Evolutionary conservation across 2,113 vertebrate genomes (phyloP).

Genomic region (Mesoclemmys tuberculata): DNA sequence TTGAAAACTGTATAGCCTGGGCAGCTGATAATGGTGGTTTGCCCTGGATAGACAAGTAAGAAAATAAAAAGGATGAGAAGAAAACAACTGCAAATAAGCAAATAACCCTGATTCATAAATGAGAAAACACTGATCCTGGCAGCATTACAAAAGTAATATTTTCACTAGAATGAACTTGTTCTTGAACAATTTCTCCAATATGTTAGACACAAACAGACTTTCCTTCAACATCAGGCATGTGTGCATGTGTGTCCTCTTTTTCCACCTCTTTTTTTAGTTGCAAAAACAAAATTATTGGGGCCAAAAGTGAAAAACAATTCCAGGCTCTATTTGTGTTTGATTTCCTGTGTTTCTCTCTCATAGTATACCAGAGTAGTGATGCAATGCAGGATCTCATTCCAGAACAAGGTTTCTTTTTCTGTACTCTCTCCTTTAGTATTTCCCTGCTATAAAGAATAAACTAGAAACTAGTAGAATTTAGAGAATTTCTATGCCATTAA

Average conservation of each 20-base stretch:
- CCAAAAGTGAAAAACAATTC: slow-evolving; percentile 16
- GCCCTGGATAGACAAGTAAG: slow-evolving; percentile 48
- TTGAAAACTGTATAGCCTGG: slow-evolving; percentile 34
- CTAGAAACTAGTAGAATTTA: slow-evolving; percentile 1
- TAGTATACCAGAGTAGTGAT: slow-evolving; percentile 43
- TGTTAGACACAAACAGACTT: slow-evolving; percentile 60
- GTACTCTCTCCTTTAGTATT: slow-evolving; percentile 48
- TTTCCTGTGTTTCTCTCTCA: slow-evolving; percentile 47
- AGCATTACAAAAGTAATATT: slow-evolving; percentile 78
- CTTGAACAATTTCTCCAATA: slow-evolving; percentile 74
- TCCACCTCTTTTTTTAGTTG: slow-evolving; percentile 62
- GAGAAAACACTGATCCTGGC: slow-evolving; percentile 73
- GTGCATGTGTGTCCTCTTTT: slow-evolving; percentile 69
- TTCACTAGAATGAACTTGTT: slow-evolving; percentile 76
- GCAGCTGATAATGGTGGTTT: slow-evolving; percentile 28
- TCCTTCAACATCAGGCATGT: slow-evolving; percentile 59
- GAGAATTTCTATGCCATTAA: slow-evolving; percentile 30
- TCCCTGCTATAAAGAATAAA: background rate
- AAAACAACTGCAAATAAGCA: slow-evolving; percentile 76
- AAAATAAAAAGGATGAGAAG: slow-evolving; percentile 69
- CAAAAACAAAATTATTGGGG: slow-evolving; percentile 67
- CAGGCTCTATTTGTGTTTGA: slow-evolving; percentile 32
- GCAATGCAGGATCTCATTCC: background rate
- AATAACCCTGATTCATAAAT: slow-evolving; percentile 77
- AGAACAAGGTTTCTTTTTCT: slow-evolving; percentile 56